Base-by-base conservation (phyloP, 1,140 invertebrate genomes). In the Dendroctonus valens region DNA sequence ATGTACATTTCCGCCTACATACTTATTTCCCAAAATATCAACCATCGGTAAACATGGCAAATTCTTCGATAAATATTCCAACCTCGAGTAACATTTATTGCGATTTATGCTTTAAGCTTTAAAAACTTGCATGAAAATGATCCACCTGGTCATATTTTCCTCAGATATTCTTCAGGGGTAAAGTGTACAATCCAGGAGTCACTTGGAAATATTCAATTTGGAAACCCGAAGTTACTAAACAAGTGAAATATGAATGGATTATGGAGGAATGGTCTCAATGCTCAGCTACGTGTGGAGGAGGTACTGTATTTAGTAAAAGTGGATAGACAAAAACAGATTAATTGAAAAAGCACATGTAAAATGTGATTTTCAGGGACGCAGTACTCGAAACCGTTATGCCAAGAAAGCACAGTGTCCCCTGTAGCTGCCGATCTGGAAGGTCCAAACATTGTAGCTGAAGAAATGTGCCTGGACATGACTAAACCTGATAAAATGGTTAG, bases 171-270 rank as follows among this genome's bases (percentile, higher is more conserved):
- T 90, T 90, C 74, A 86, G 90, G 74, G 89, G 90, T n/a, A 83
- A 84, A 58, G 84, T 86, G 68, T 83, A 86, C 66, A 94, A 94
- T 76, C 87, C 89, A 0, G 92, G 92, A 11, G 82, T 95, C 11
- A 82, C 82, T 58, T 94, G 91, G 80, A 91, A 94, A 78, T 96
- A 93, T 79, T 91, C 89, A 0, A 81, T 91, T 57, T 87, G 88
- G 9, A 87, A 88, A 58, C 81, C 81, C 79, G 74, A 86, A 83
- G 76, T 81, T 75, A 57, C 71, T 3, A 79, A 76, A 77, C 87
- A 77, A 74, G 87, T 80, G 76, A 81, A 84, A 74, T 89, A 89
- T 75, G 73, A 81, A 7, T 96, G 93, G 92, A 80, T 87, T 8
- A 82, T 89, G 65, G 84, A 85, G 3, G 89, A 90, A 55, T 93